Evolutionary conservation across 2,888 invertebrate genomes (phyloP).

Genomic region (Chloroclysta siterata): DNA sequence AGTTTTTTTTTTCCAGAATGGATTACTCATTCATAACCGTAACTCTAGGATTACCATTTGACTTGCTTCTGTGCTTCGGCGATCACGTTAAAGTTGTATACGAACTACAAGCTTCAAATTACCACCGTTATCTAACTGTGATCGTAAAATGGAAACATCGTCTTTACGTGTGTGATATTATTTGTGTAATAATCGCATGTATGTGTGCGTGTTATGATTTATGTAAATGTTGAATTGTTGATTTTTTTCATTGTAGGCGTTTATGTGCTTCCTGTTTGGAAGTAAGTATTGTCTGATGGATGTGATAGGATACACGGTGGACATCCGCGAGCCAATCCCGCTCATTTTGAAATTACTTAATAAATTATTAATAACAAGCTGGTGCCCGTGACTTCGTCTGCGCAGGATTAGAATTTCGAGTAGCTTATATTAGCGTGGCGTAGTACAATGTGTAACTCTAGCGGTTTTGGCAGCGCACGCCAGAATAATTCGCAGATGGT

Average conservation of each 20-base stretch:
- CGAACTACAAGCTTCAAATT: neutral
- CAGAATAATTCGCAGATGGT: too few relatives aligned
- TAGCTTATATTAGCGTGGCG: too few relatives aligned
- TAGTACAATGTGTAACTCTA: too few relatives aligned
- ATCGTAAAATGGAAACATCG: neutral
- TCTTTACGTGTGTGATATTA: conserved; percentile 9
- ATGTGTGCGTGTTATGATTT: conserved; percentile 58
- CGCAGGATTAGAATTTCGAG: too few relatives aligned
- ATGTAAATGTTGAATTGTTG: conserved; percentile 55
- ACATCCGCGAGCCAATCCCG: neutral
- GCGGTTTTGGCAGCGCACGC: too few relatives aligned
- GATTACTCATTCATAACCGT: too few relatives aligned
- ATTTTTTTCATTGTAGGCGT: conserved; percentile 43
- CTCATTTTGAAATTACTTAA: neutral
- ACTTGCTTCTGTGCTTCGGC: too few relatives aligned
- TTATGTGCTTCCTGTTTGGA: conserved; percentile 33
- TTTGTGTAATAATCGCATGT: conserved; percentile 41
- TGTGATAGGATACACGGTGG: neutral
- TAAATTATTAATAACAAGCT: too few relatives aligned
- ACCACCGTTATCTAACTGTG: neutral
- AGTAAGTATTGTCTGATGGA: conserved; percentile 29
- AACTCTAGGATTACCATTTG: too few relatives aligned
- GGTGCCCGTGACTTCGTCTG: too few relatives aligned
- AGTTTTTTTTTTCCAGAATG: too few relatives aligned
- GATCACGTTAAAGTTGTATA: too few relatives aligned